Evolutionary conservation across 2,888 invertebrate species (phyloP).

Genomic region (Bugula neritina): DNA sequence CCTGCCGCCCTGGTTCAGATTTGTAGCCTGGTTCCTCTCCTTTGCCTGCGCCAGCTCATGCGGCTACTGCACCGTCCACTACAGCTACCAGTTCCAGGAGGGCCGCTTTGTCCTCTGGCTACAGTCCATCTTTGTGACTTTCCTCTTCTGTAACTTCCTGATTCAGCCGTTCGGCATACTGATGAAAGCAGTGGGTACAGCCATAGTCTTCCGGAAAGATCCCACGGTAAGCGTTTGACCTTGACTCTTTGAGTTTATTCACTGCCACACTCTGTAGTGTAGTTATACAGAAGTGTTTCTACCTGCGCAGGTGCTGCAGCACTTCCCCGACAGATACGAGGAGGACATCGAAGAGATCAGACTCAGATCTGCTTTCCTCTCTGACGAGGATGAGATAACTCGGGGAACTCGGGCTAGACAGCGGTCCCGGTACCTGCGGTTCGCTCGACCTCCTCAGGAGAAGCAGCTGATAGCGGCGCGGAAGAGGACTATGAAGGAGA

Average conservation of each 20-base stretch:
- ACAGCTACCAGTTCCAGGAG: slow-evolving; percentile 22
- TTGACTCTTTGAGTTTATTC: too few species aligned
- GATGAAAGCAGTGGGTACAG: slow-evolving; percentile 38
- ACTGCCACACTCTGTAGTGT: neutral
- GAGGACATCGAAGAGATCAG: slow-evolving; percentile 30
- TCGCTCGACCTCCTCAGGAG: slow-evolving; percentile 51
- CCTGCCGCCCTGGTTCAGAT: slow-evolving; percentile 44
- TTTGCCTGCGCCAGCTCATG: slow-evolving; percentile 36
- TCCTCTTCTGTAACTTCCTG: slow-evolving; percentile 48
- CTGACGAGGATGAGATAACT: slow-evolving; percentile 24
- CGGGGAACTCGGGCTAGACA: slow-evolving; percentile 44
- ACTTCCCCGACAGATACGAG: slow-evolving; percentile 26
- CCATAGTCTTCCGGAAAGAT: slow-evolving; percentile 41
- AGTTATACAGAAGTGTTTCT: neutral
- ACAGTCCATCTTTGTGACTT: slow-evolving; percentile 50
- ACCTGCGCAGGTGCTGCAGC: slow-evolving; percentile 5
- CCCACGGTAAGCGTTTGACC: slow-evolving; percentile 31
- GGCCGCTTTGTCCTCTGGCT: slow-evolving; percentile 39
- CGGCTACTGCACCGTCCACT: slow-evolving; percentile 40
- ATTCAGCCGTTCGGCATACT: slow-evolving; percentile 48
- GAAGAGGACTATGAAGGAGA: slow-evolving; percentile 48
- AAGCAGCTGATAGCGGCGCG: slow-evolving; percentile 47
- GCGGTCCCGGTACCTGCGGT: slow-evolving; percentile 48
- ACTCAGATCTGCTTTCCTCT: neutral
- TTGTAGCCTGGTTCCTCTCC: slow-evolving; percentile 45